Base-by-base conservation (phyloP, 2,888 invertebrate genomes). In the Phengaris arion region DNA sequence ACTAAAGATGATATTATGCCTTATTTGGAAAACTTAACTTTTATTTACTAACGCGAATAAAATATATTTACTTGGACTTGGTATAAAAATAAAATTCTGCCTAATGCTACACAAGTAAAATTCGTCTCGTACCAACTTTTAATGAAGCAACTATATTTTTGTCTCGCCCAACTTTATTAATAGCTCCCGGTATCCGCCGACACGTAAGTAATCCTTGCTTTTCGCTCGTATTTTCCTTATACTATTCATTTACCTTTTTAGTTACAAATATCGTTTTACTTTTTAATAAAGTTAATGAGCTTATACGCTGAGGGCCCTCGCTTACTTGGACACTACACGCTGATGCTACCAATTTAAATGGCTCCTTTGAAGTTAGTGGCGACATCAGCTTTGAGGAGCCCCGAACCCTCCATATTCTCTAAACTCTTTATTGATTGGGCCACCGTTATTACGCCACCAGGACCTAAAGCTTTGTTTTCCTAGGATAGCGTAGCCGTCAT, bases 91-190 rank as follows among this genome's bases (percentile, higher is more conserved):
- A 64, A 45, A 64, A 64, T 13, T 64, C 64, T 12, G 35, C 64
- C 12, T 64, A 35, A 10, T 45, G 64, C 59, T 64, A 64, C 12
- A 64, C 2, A 4, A 35, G 35, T 35, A 35, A 22, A 64, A 48
- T 48, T 48, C 48, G 3, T 64, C 35, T 64, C 12, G 55, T 12
- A 52, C 52, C 7, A 45, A 64, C 64, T 45, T 64, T 64, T 45
- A 64, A 64, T 45, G 64, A 64, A 64, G 64, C 64, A 64, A 64
- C 64, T 64, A 64, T 45, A 64, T 64, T 64, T 64, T 12, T 64
- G 35, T 64, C 64, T 64, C 35, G 35, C 64, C 64, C 64, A 64
- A 64, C 35, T 64, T 64, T 45, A 64, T 45, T 45, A 64, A 64
- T 45, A 10, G 64, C 35, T 5, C 12, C 35, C 64, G 13, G 35